Evolutionary conservation across 2,797 vertebrate species (phyloP), one percentile per base, ranked within the genome.

Genomic region (Catostomus latipinnis): DNA sequence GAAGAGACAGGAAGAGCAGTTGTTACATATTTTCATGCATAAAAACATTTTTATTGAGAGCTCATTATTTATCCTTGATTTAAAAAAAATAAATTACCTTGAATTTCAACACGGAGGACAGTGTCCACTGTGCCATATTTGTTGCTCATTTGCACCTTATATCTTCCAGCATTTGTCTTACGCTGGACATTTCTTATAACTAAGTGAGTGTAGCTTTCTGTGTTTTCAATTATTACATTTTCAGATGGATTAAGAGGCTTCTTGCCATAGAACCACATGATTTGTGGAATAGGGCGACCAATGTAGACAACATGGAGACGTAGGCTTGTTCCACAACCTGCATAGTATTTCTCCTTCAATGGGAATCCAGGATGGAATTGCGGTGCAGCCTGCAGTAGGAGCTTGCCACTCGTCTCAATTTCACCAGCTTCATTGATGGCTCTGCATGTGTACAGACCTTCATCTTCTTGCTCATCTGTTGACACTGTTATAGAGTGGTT

Each of bases 391-490:
- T 99, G 96, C 78, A 99, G 88, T 58, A 96, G 91, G 8, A 99
- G 92, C 85, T 98, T 99, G 50, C 97, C 98, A 58, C 97, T 99
- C 74, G 94, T 97, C 93, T 99, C 98, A 45, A 93, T 94, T 92
- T 99, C 98, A 87, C 98, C 98, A 0, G 96, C 96, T 66, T 99
- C 97, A 67, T 99, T 99, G 76, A 94, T 90, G 78, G 97, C 98
- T 84, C 92, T 92, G 84, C 98, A 99, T 22, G 96, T 98, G 87
- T 99, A 99, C 74, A 96, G n/a, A 8, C 98, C 98, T 92, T 99
- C 98, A 68, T 99, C 98, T 84, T 99, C 98, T 88, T 99, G 98
- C 85, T 99, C 97, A 2, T 99, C 98, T 8, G 97, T 98, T 84
- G 96, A 83, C 78, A 99, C 91, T 68, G 94, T 95, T 63, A 99